phyloP scores from a whole-genome alignment of 2,888 invertebrate species.

The Oxystoma pomonae region DNA sequence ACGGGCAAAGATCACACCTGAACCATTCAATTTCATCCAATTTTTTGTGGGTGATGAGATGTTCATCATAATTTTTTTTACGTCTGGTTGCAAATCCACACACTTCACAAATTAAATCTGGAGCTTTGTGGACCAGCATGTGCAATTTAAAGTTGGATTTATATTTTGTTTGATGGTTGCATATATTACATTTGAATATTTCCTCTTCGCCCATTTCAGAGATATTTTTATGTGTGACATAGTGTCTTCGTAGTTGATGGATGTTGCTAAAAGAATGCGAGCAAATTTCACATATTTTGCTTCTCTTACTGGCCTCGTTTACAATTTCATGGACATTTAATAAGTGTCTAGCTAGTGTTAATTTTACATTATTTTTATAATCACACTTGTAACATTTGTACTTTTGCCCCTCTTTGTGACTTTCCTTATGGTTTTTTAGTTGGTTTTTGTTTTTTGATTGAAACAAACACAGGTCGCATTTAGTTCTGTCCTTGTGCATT shows the following conservation, averaged over 20 bases:
- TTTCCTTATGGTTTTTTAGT: not conserved
- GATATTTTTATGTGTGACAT: not conserved
- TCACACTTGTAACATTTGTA: not conserved
- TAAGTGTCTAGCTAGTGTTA: not conserved
- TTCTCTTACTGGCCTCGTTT: not conserved
- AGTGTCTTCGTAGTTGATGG: not conserved
- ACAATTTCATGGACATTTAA: not conserved
- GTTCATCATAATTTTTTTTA: not conserved
- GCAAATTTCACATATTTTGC: not conserved
- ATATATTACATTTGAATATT: not conserved
- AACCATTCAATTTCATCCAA: not conserved
- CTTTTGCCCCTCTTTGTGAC: not conserved
- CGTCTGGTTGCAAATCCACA: not conserved
- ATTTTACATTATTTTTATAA: not conserved
- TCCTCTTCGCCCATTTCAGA: not conserved
- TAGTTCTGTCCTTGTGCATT: not conserved
- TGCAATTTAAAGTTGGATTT: not conserved
- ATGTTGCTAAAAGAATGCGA: not conserved
- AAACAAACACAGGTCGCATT: not conserved
- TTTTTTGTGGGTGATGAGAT: not conserved
- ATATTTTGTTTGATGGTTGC: not conserved
- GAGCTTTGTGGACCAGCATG: not conserved
- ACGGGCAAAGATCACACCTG: not conserved
- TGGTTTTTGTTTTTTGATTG: not conserved
- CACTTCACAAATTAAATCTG: not conserved